Percentiles rank a stretch among this genome's conserved stretches.
phyloP scores from a whole-genome alignment of 2,797 vertebrate species.

The Typhlichthys eigenmanni region DNA sequence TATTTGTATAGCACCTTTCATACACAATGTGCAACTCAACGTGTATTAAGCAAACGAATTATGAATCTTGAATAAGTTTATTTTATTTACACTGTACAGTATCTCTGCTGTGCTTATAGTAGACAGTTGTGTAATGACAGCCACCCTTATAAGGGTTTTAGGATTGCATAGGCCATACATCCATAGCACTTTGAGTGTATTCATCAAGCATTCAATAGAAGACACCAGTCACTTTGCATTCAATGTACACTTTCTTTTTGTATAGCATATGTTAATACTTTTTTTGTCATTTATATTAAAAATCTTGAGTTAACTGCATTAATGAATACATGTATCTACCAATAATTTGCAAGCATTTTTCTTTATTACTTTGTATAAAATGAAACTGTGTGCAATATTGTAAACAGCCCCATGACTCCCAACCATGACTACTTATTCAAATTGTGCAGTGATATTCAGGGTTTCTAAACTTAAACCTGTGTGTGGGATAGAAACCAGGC shows the following conservation, averaged over 20 bases:
- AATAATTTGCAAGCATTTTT: conserved; percentile 8
- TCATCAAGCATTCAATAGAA: background rate
- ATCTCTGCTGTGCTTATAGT: too few relatives aligned
- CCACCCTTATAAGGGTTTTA: background rate
- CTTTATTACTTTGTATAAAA: conserved; percentile 54
- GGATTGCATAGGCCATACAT: background rate
- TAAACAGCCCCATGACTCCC: too few relatives aligned
- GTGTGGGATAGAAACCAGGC: too few relatives aligned
- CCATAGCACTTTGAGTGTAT: background rate
- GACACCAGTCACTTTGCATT: conserved; percentile 1
- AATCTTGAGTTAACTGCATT: conserved; percentile 26
- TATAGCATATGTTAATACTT: conserved; percentile 30
- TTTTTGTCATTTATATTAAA: conserved; percentile 9
- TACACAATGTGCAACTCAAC: too few relatives aligned
- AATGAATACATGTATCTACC: conserved; percentile 50
- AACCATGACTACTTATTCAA: conserved; percentile 11
- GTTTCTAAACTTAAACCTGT: too few relatives aligned
- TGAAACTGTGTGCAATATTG: conserved; percentile 3
- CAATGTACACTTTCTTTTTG: conserved; percentile 2
- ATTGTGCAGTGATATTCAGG: conserved; percentile 41
- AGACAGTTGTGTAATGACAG: too few relatives aligned
- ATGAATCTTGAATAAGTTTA: too few relatives aligned
- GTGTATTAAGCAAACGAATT: too few relatives aligned
- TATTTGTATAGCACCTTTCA: too few relatives aligned
- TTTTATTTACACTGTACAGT: too few relatives aligned